Conservation (phyloP, 64 coral and sea anemone genomes). For the Stylophora pistillata region DNA sequence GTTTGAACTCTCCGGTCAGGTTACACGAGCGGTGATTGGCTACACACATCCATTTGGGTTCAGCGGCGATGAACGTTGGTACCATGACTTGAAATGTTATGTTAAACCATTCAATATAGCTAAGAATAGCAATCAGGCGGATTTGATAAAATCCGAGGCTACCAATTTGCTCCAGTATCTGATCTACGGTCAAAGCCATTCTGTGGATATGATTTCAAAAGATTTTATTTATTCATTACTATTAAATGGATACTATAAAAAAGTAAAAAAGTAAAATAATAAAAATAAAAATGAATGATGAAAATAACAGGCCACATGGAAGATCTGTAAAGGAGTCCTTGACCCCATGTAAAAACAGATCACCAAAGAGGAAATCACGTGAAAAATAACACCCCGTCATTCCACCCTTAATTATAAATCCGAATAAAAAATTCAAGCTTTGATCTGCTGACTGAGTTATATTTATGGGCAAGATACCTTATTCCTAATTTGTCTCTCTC, state of each 20-base stretch:
- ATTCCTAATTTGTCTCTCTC: too few relatives aligned
- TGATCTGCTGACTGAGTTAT: too few relatives aligned
- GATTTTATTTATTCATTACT: too few relatives aligned
- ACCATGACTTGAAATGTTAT: constrained; percentile 48
- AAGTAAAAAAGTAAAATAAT: too few relatives aligned
- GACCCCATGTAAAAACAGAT: too few relatives aligned
- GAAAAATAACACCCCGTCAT: too few relatives aligned
- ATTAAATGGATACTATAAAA: too few relatives aligned
- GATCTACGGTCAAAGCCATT: constrained; percentile 48
- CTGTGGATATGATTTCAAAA: neutral
- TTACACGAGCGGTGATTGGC: constrained; percentile 30
- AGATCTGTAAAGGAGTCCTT: neutral
- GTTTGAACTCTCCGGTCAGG: constrained; percentile 25
- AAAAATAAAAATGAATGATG: neutral
- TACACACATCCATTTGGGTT: constrained; percentile 44
- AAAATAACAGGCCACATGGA: neutral
- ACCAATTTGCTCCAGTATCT: constrained; percentile 25
- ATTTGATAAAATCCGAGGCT: constrained; percentile 52
- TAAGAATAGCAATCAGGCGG: constrained; percentile 39
- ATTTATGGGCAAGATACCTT: too few relatives aligned
- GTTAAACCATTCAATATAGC: constrained; percentile 54
- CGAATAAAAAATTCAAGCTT: too few relatives aligned
- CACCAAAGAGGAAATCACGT: too few relatives aligned
- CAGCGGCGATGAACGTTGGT: constrained; percentile 34
- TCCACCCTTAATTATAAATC: too few relatives aligned